phyloP scores from a whole-genome alignment of 2,113 vertebrate species.

The Rattus rattus region DNA sequence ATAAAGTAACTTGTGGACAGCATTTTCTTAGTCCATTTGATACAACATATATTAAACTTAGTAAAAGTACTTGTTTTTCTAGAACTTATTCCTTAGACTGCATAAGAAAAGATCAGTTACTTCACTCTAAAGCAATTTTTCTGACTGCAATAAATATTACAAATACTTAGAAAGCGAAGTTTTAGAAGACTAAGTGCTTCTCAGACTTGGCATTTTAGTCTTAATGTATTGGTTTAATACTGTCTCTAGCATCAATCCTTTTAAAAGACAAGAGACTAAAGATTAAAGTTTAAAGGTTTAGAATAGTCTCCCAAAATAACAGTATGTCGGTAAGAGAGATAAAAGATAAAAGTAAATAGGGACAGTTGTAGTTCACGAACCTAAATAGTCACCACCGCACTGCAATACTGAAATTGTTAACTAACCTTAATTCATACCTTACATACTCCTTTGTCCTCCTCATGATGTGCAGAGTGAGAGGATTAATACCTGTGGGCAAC shows the following conservation, averaged over 20 bases:
- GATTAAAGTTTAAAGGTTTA: slow-evolving; percentile 52
- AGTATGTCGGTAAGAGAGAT: slow-evolving; percentile 4
- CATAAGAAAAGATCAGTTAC: slow-evolving; percentile 3
- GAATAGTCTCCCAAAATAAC: neutral
- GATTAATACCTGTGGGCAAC: slow-evolving; percentile 98
- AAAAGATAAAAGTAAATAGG: slow-evolving; percentile 44
- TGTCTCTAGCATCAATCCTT: slow-evolving; percentile 7
- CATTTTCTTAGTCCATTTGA: neutral
- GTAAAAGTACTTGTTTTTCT: slow-evolving; percentile 52
- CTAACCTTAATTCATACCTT: slow-evolving; percentile 88
- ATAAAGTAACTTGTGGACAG: slow-evolving; percentile 51
- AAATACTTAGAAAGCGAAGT: slow-evolving; percentile 33
- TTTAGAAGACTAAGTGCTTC: slow-evolving; percentile 35
- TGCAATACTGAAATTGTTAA: slow-evolving; percentile 49
- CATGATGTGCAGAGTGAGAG: slow-evolving; percentile 98
- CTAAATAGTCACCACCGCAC: slow-evolving; percentile 8
- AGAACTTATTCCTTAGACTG: slow-evolving; percentile 29
- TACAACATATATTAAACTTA: slow-evolving; percentile 7
- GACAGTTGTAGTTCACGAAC: slow-evolving; percentile 7
- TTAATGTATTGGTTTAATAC: slow-evolving; percentile 37
- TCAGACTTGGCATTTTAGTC: neutral
- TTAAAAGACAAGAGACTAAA: slow-evolving; percentile 55
- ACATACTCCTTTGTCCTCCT: slow-evolving; percentile 99
- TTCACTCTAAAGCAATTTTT: slow-evolving; percentile 44
- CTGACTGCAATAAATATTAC: neutral